Conservation (phyloP, 2,888 invertebrate species). For the Drosophila flavopinicola region DNA sequence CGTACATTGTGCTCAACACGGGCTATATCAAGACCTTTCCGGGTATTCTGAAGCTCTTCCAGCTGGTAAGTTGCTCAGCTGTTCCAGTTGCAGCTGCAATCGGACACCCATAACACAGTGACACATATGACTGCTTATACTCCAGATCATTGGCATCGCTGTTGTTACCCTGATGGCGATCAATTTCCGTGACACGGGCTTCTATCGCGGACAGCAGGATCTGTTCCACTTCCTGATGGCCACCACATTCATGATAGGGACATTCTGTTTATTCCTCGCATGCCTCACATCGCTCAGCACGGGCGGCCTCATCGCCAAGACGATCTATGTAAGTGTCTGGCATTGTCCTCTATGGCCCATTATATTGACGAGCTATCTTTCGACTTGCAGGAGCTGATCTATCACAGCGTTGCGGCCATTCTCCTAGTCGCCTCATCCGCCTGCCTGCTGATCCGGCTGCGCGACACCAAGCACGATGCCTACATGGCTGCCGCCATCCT, state of each 20-base stretch:
- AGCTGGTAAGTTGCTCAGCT: constrained; percentile 87
- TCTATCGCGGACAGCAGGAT: constrained; percentile 84
- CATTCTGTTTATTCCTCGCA: constrained; percentile 90
- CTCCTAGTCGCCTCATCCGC: constrained; percentile 90
- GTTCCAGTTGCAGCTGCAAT: no score
- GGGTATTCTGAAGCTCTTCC: constrained; percentile 91
- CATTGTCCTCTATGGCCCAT: no score
- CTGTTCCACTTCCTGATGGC: constrained; percentile 90
- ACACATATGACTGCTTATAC: no score
- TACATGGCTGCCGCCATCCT: constrained; percentile 90
- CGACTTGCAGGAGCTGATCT: constrained; percentile 90
- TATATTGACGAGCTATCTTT: background rate
- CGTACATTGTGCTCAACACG: constrained; percentile 91
- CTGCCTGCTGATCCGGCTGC: constrained; percentile 88
- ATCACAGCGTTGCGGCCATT: constrained; percentile 90
- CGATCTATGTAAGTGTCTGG: constrained; percentile 82
- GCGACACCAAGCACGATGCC: constrained; percentile 87
- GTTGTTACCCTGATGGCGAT: constrained; percentile 90
- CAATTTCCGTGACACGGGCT: constrained; percentile 83
- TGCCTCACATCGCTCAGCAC: constrained; percentile 92
- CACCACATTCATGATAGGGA: constrained; percentile 91
- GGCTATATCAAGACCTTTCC: constrained; percentile 91
- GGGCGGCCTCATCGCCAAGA: constrained; percentile 93
- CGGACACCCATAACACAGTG: no score
- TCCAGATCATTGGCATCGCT: constrained; percentile 91